Conservation (phyloP, 2,797 vertebrate genomes). For the Anguilla obscura region DNA sequence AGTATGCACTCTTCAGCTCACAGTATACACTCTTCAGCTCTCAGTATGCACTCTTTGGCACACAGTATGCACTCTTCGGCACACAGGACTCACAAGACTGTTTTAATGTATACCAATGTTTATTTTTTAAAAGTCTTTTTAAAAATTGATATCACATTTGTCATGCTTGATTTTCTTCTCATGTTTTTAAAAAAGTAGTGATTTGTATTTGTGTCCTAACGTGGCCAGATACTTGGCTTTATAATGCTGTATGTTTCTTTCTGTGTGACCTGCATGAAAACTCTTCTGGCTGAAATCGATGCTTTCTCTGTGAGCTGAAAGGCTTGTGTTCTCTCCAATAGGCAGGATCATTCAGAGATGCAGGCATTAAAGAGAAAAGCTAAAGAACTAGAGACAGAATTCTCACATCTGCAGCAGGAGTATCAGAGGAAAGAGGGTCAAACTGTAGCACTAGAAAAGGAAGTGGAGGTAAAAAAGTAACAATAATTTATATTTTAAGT, state of each 20-base stretch:
- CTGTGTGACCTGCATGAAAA: conserved; percentile 52
- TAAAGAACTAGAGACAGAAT: conserved; percentile 82
- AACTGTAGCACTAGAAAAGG: conserved; percentile 76
- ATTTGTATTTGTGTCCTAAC: neutral
- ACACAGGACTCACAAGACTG: neutral
- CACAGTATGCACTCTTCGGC: too few species aligned
- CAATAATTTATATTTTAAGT: conserved; percentile 27
- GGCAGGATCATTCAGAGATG: conserved; percentile 79
- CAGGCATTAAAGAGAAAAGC: conserved; percentile 81
- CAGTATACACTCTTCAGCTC: too few species aligned
- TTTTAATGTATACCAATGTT: conserved; percentile 3
- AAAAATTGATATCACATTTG: neutral
- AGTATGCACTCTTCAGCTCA: too few species aligned
- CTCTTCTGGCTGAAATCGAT: conserved; percentile 29
- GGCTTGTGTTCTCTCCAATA: conserved; percentile 63
- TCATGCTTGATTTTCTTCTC: neutral
- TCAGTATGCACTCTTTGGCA: too few species aligned
- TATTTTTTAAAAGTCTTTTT: neutral
- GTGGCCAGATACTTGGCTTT: conserved; percentile 31
- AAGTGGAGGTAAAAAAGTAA: conserved; percentile 73
- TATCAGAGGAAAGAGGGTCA: conserved; percentile 77
- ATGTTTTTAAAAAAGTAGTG: conserved; percentile 3
- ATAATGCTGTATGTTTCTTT: conserved; percentile 45
- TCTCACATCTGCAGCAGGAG: conserved; percentile 81
- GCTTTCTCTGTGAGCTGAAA: conserved; percentile 38